These are phyloP conservation scores for Tinea semifulvella DNA, from an alignment of 2,888 invertebrate species.

Conservation along the genomic window DNA sequence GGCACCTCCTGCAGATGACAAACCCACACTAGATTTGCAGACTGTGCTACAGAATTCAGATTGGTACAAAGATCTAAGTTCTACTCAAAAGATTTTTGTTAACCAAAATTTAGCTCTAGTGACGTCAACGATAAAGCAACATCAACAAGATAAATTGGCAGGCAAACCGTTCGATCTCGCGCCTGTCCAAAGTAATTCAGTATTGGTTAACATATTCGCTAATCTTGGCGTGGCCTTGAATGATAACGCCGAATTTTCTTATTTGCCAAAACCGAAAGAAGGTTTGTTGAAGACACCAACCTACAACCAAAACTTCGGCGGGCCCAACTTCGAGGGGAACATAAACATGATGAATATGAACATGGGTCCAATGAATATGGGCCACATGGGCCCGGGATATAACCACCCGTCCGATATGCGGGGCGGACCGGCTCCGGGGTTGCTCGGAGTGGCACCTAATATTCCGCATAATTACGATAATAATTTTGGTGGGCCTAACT, in stretches of 20 bases:
- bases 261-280: constrained; percentile 57
- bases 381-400: constrained; percentile 47
- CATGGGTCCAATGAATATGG: constrained; percentile 47
- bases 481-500: constrained; percentile 47
- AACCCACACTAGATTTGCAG: constrained; percentile 62
- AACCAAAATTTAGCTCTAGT: constrained; percentile 73
- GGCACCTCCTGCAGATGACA: constrained; percentile 30
- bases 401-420: constrained; percentile 56
- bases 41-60: constrained; percentile 71
- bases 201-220: constrained; percentile 67
- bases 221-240: constrained; percentile 69
- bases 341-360: constrained; percentile 58
- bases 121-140: constrained; percentile 68
- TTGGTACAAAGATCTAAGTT: constrained; percentile 76
- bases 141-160: constrained; percentile 64
- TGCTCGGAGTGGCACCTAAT: constrained; percentile 67
- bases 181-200: constrained; percentile 56
- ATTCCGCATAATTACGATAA: constrained; percentile 59
- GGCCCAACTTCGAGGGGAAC: constrained; percentile 38
- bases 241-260: constrained; percentile 65
- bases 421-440: constrained; percentile 60
- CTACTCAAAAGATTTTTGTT: constrained; percentile 75
- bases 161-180: constrained; percentile 65
- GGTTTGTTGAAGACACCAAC: constrained; percentile 53
- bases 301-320: constrained; percentile 40